These are phyloP conservation scores for Tenthredo scrophulariae DNA, from an alignment of 2,888 invertebrate genomes.

Conservation along the genomic window DNA sequence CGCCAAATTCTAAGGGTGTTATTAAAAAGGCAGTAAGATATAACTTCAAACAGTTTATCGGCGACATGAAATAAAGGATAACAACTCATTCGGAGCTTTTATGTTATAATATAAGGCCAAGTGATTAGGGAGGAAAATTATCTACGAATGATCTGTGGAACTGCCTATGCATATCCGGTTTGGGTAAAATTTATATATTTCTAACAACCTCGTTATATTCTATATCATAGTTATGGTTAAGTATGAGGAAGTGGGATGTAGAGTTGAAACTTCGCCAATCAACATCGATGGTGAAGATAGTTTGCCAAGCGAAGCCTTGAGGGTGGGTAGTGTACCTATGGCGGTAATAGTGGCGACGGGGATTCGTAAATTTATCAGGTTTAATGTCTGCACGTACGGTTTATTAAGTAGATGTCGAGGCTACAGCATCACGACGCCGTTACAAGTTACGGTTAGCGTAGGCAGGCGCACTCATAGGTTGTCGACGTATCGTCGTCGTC, in stretches of 20 bases:
- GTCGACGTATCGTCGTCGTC: constrained; percentile 48
- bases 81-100: not conserved
- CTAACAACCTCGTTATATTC: constrained; percentile 10
- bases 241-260: constrained; percentile 28
- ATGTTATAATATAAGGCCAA: not conserved
- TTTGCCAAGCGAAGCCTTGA: constrained; percentile 26
- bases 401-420: constrained; percentile 64
- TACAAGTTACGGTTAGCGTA: constrained; percentile 50
- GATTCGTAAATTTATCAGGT: constrained; percentile 60
- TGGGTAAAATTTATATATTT: constrained; percentile 11
- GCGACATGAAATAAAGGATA: not conserved
- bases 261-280: constrained; percentile 13
- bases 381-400: constrained; percentile 67
- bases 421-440: constrained; percentile 54
- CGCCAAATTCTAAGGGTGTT: not conserved
- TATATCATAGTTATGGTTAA: constrained; percentile 32
- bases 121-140: not conserved
- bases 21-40: constrained; percentile 14
- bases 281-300: constrained; percentile 11
- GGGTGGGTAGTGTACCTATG: constrained; percentile 23
- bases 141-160: not conserved
- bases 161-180: not conserved
- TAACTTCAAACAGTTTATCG: not conserved
- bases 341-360: constrained; percentile 55
- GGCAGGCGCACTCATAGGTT: constrained; percentile 45